Percentiles rank a stretch among this genome's conserved stretches.
These are phyloP conservation scores for Aproaerema taeniolella DNA, from an alignment of 2,888 invertebrate species.

Conservation along the genomic window DNA sequence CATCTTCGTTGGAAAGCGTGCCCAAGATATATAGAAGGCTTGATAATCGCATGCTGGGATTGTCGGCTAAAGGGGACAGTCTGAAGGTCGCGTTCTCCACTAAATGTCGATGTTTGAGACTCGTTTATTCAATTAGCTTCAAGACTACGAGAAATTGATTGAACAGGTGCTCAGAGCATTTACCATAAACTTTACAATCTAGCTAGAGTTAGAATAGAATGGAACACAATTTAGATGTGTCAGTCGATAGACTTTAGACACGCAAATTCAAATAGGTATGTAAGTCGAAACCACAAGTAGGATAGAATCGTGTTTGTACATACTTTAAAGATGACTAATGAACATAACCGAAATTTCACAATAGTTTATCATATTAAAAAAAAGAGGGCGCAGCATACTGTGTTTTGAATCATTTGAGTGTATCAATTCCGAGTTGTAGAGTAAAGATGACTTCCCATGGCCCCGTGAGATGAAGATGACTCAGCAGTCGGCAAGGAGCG, in stretches of 20 bases:
- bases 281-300: too few relatives aligned
- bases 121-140: constrained; percentile 9
- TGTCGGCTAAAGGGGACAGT: constrained; percentile 14
- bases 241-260: too few relatives aligned
- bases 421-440: constrained; percentile 12
- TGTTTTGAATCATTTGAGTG: too few relatives aligned
- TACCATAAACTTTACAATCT: too few relatives aligned
- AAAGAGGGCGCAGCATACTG: constrained; percentile 8
- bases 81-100: constrained; percentile 12
- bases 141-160: constrained; percentile 1
- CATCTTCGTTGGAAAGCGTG: constrained; percentile 60
- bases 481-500: constrained; percentile 28
- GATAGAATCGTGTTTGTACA: too few relatives aligned
- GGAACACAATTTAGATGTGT: too few relatives aligned
- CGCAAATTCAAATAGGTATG: too few relatives aligned
- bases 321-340: constrained; percentile 1
- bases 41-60: constrained; percentile 11
- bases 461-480: constrained; percentile 30
- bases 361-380: constrained; percentile 9
- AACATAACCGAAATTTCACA: constrained; percentile 8
- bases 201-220: too few relatives aligned
- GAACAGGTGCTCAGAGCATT: constrained; percentile 8
- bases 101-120: constrained; percentile 13
- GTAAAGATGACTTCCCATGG: constrained; percentile 25
- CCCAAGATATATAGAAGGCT: constrained; percentile 25